A percentile compares a stretch with the other conserved stretches of the same genome.
Evolutionary conservation across 2,888 invertebrate genomes (phyloP).

Genomic region (Laspeyria flexula): DNA sequence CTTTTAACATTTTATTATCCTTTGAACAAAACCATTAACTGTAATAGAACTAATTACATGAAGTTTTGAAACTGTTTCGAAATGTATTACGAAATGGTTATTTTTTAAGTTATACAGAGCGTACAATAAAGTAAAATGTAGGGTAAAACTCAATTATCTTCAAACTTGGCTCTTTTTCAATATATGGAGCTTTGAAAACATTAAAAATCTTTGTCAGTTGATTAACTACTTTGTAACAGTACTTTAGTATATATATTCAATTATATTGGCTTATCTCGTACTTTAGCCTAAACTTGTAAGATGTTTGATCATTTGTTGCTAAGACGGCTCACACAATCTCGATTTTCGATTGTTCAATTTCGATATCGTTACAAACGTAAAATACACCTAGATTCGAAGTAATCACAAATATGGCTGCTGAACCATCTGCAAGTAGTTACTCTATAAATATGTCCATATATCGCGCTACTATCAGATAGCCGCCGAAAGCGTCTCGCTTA

Average conservation of each 20-base stretch:
- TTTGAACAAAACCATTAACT: not conserved
- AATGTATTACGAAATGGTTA: not conserved
- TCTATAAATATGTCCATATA: conserved; percentile 51
- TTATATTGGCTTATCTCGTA: too few relatives aligned
- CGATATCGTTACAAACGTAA: too few relatives aligned
- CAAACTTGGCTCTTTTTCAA: not conserved
- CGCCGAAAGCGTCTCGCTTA: conserved; percentile 70
- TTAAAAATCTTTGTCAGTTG: not conserved
- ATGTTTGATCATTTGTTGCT: too few relatives aligned
- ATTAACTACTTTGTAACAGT: not conserved
- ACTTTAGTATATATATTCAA: not conserved
- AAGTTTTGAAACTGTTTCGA: not conserved
- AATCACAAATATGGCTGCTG: not conserved
- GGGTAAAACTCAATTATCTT: not conserved
- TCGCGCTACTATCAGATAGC: conserved; percentile 68
- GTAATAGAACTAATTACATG: not conserved
- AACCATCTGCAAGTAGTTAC: conserved; percentile 8
- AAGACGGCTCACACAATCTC: too few relatives aligned
- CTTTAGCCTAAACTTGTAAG: too few relatives aligned
- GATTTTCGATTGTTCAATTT: too few relatives aligned
- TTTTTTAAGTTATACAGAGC: not conserved
- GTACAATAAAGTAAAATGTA: not conserved
- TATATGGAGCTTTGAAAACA: not conserved
- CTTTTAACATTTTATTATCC: not conserved
- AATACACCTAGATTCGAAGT: too few relatives aligned